Base-by-base conservation (phyloP, 2,888 invertebrate species). In the Stenurella melanura region DNA sequence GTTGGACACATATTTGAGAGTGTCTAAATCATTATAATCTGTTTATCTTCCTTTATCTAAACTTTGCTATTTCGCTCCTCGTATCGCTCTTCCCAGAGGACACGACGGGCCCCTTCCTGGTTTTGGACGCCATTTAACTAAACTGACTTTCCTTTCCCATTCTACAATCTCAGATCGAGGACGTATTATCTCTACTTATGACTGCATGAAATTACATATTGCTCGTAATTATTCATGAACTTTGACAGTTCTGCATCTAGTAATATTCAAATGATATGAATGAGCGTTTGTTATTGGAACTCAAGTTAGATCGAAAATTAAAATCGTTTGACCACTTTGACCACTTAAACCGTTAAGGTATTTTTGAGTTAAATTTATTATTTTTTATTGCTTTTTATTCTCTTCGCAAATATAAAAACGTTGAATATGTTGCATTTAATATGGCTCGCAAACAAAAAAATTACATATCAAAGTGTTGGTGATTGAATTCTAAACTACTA, bases 21-120 rank as follows among this genome's bases (percentile, higher is more conserved):
- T 85, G 82, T 78, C 80, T 88, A 87, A 87, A 88, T 88, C 88
- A 88, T 87, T 85, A 83, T 88, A 87, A 88, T 87, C 87, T 86
- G 87, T 87, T 88, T 88, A 88, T 88, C 87, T 85, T 82, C 85
- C 86, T 87, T 86, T 86, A 87, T 87, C 87, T 87, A 86, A 88
- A 87, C 86, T 87, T 88, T 85, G 85, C 84, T 84, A 86, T 87
- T 87, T 87, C 85, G 86, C 85, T 83, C 81, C 84, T 84, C 83
- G 82, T 86, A 85, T 84, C 85, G 82, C 81, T 80, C 75, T 79
- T 82, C 83, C 86, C 84, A 82, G 78, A 84, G 85, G 85, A 85
- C 85, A 77, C 73, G 75, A 71, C 77, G 79, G 77, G 81, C 80
- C 83, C 82, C 81, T 82, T 82, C 83, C 82, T 81, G 83, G 76